phyloP scores from a whole-genome alignment of 2,797 vertebrate genomes.

The Siniperca obscura region DNA sequence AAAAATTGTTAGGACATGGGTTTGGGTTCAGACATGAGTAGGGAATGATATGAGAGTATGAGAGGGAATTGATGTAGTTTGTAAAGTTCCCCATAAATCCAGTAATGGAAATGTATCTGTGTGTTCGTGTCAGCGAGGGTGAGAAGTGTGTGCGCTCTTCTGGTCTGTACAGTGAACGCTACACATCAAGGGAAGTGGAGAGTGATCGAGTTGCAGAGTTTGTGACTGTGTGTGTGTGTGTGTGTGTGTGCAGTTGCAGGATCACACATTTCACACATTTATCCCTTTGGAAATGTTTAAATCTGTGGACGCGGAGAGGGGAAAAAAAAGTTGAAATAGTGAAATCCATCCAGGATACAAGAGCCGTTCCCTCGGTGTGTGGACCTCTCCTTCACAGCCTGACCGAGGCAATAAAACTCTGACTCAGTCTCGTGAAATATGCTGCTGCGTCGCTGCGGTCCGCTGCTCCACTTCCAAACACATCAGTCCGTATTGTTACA shows the following conservation, averaged over 20 bases:
- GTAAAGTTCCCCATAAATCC: not conserved
- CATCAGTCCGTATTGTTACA: constrained; percentile 60
- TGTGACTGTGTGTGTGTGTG: not conserved
- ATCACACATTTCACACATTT: constrained; percentile 32
- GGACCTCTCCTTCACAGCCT: constrained; percentile 38
- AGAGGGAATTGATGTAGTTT: not conserved
- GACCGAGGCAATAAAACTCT: constrained; percentile 60
- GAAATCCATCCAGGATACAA: constrained; percentile 40
- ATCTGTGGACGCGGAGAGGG: constrained; percentile 2
- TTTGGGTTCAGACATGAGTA: not conserved
- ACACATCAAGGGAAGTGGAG: constrained; percentile 12
- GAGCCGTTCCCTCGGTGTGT: constrained; percentile 20
- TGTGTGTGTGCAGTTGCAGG: not conserved
- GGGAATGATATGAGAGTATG: too few relatives aligned
- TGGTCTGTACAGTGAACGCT: not conserved
- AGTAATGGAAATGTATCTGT: not conserved
- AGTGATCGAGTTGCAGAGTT: constrained; percentile 35
- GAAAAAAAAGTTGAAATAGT: constrained; percentile 6
- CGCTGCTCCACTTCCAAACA: constrained; percentile 60
- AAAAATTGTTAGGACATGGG: not conserved
- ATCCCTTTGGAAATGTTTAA: constrained; percentile 34
- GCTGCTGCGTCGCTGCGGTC: constrained; percentile 32
- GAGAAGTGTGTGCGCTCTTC: constrained; percentile 24
- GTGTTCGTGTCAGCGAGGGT: not conserved
- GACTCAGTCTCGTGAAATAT: constrained; percentile 52